Evolutionary conservation across 1,140 invertebrate species (phyloP), one percentile per base, ranked within the genome.

Genomic region (Triops longicaudatus): DNA sequence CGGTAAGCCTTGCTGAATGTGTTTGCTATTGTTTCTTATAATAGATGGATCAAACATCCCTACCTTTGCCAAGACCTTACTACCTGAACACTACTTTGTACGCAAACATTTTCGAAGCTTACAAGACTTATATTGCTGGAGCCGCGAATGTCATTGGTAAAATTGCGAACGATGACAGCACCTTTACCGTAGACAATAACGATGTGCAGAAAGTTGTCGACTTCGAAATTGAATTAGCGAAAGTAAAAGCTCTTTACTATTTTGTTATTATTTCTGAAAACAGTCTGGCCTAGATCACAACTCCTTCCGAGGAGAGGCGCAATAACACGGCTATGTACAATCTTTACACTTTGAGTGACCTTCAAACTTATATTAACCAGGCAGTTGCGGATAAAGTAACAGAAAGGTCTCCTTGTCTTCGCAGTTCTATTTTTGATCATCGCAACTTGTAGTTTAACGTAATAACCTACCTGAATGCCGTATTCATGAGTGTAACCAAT

Each of bases 311-410:
- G 77, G 83, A 85, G 78, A 81, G 86, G 76, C 80, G 87, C 76
- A 87, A 88, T 79, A 85, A 82, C 71, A 84, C 85, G 27, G 81
- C 86, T 28, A 85, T 88, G 72, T 89, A 90, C 82, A 87, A 88
- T 79, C 85, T 84, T 72, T 86, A 87, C 81, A 86, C 85, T 0
- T 73, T 90, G 3, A 79, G 81, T 31, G 82, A 87, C 74, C 82
- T 90, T 4, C 83, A 84, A 77, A 73, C 77, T 2, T 82, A 82
- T 80, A 83, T 83, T 6, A 83, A 84, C 75, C 71, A 79, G 9
- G 79, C 73, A 75, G 73, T 50, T 71, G 7, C 10, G n/a, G 26
- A 12, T n/a, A 76, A 28, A 72, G 26, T 71, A 41, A 78, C 12
- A 76, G 63, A 12, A 71, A 41, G 17, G 77, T 77, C 10, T 79